Conservation (phyloP, 1,140 invertebrate genomes). For the Wiebesia pumilae region DNA sequence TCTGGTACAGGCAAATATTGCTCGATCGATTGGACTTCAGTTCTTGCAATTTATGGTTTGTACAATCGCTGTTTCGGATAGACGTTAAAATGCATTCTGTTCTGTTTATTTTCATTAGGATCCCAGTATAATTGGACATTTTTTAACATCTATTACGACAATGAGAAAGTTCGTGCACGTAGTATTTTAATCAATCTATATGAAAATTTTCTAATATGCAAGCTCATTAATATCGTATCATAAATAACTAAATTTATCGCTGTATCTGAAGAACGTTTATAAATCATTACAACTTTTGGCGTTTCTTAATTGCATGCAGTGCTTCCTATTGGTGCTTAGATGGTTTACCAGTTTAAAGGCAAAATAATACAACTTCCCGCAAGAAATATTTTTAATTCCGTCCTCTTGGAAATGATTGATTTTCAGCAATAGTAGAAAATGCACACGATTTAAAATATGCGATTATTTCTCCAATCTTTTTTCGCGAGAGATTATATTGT, state of each 20-base stretch:
- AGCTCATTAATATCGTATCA: background rate
- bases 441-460: no score
- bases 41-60: conserved; percentile 17
- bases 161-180: background rate
- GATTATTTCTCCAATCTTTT: no score
- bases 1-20: background rate
- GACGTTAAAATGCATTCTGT: conserved; percentile 18
- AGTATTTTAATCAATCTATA: background rate
- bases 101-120: background rate
- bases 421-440: no score
- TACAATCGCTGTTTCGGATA: conserved; percentile 25
- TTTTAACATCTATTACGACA: background rate
- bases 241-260: background rate
- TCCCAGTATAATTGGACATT: conserved; percentile 28
- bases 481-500: background rate
- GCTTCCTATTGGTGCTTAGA: background rate
- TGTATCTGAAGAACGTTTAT: background rate
- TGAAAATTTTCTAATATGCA: background rate
- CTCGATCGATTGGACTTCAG: conserved; percentile 32
- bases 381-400: no score
- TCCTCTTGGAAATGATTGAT: no score
- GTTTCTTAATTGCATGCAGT: background rate
- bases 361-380: no score
- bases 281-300: background rate
- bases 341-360: no score